These are phyloP conservation scores for Phodopus roborovskii DNA, from an alignment of 2,113 vertebrate species.

Conservation along the genomic window DNA sequence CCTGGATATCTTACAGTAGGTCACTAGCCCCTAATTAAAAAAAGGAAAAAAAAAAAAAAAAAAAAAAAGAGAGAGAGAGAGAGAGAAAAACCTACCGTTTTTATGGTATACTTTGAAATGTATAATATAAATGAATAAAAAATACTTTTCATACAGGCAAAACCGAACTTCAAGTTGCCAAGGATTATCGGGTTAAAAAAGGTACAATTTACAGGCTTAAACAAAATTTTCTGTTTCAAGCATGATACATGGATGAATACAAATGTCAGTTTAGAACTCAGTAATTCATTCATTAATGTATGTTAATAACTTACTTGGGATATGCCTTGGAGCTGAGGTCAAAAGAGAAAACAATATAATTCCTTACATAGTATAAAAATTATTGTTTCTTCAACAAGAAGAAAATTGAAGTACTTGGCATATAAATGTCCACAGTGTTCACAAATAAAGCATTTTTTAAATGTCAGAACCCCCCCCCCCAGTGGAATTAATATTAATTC, in stretches of 20 bases:
- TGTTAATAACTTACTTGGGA: background rate
- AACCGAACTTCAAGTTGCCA: constrained; percentile 22
- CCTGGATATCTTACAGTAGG: constrained; percentile 6
- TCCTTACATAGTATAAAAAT: constrained; percentile 12
- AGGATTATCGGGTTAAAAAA: constrained; percentile 32
- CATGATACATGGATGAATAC: background rate
- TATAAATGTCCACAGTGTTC: constrained; percentile 50
- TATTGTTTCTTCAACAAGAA: constrained; percentile 53
- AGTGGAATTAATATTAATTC: constrained; percentile 63
- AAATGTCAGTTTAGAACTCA: background rate
- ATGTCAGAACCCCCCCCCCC: background rate
- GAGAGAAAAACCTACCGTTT: background rate
- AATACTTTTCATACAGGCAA: constrained; percentile 15
- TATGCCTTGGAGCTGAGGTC: background rate
- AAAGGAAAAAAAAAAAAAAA: background rate
- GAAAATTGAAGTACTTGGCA: constrained; percentile 42
- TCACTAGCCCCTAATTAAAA: background rate
- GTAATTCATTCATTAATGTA: background rate
- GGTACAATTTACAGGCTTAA: constrained; percentile 2
- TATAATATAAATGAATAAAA: constrained; percentile 30
- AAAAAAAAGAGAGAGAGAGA: background rate
- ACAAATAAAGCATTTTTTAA: constrained; percentile 65
- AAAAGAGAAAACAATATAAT: constrained; percentile 27
- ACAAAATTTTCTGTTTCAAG: background rate
- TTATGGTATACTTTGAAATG: constrained; percentile 35